A percentile compares a stretch with the other conserved stretches of the same genome.
These are phyloP conservation scores for Pinctada fucata DNA, from an alignment of 2,888 invertebrate genomes.

Conservation along the genomic window DNA sequence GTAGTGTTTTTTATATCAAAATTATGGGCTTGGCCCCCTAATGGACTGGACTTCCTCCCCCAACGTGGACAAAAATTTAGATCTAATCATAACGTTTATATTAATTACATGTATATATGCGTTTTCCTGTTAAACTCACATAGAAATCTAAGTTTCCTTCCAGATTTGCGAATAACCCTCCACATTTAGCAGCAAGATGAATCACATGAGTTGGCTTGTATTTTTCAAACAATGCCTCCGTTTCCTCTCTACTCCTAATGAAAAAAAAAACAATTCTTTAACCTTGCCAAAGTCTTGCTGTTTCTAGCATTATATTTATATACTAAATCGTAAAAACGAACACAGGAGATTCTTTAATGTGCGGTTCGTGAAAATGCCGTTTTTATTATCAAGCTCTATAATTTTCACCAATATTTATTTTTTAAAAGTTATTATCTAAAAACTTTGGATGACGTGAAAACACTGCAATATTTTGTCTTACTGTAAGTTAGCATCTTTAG, in stretches of 20 bases:
- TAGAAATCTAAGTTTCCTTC: slow-evolving; percentile 96
- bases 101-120: too few relatives aligned
- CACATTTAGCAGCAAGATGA: slow-evolving; percentile 98
- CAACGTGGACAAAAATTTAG: too few relatives aligned
- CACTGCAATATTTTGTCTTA: slow-evolving; percentile 74
- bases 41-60: too few relatives aligned
- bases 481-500: slow-evolving; percentile 95
- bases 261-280: slow-evolving; percentile 23
- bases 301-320: too few relatives aligned
- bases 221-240: slow-evolving; percentile 87
- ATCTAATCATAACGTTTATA: too few relatives aligned
- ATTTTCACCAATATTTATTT: neutral
- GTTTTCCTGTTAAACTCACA: slow-evolving; percentile 80
- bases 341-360: too few relatives aligned
- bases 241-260: slow-evolving; percentile 84
- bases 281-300: too few relatives aligned
- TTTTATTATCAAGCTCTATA: too few relatives aligned
- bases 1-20: too few relatives aligned
- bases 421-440: neutral
- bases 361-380: too few relatives aligned
- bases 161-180: slow-evolving; percentile 97
- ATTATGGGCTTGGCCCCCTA: too few relatives aligned
- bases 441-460: neutral
- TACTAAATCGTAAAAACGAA: too few relatives aligned
- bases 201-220: slow-evolving; percentile 94